These are phyloP conservation scores for Helicorthomorpha holstii DNA, from an alignment of 1,140 invertebrate genomes.

Conservation along the genomic window DNA sequence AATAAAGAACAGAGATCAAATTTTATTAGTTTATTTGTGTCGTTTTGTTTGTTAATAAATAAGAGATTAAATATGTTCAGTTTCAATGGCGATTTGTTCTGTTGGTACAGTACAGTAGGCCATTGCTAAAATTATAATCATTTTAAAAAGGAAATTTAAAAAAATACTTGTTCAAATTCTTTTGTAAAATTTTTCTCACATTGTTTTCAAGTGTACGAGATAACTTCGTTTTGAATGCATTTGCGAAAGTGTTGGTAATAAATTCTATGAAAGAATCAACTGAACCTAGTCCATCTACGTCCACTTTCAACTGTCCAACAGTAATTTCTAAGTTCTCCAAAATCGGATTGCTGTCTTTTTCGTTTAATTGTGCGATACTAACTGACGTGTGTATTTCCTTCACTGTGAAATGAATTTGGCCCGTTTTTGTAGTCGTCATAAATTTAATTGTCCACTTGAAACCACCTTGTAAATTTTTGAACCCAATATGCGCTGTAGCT, in stretches of 20 bases:
- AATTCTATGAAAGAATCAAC: slow-evolving; percentile 3
- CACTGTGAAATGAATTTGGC: slow-evolving; percentile 2
- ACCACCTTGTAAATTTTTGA: slow-evolving; percentile 2
- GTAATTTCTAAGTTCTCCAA: neutral
- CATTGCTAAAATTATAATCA: neutral
- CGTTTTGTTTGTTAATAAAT: no score
- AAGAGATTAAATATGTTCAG: neutral
- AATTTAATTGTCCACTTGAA: neutral
- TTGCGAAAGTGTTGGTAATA: neutral
- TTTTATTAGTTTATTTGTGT: no score
- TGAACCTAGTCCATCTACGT: slow-evolving; percentile 6
- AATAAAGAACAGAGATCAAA: no score
- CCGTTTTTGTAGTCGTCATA: neutral
- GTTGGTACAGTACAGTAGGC: neutral
- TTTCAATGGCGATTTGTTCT: no score
- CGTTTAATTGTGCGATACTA: neutral
- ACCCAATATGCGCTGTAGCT: neutral
- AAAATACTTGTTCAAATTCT: neutral
- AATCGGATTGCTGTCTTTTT: neutral
- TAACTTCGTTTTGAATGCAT: slow-evolving; percentile 5
- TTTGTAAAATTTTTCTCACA: neutral
- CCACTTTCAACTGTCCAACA: neutral
- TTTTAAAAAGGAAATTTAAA: neutral
- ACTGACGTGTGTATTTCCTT: neutral
- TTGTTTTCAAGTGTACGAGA: neutral